Evolutionary conservation across 2,797 vertebrate genomes (phyloP), one percentile per base, ranked within the genome.

Genomic region (Leptatherina wallacei): DNA sequence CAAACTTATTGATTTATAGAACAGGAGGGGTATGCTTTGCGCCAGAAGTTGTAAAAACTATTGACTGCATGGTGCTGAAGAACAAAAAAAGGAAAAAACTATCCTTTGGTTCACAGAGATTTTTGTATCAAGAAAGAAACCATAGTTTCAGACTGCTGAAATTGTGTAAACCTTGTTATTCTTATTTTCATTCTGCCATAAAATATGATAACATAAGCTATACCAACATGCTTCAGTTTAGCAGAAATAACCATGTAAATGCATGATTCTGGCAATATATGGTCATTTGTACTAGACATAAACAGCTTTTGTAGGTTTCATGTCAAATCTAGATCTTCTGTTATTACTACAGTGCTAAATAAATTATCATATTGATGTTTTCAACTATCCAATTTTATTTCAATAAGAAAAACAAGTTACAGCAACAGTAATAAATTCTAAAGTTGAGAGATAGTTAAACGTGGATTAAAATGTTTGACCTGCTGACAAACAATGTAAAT

Each of bases 1-100:
- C 30, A 73, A 61, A 66, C 33, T n/a, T 68, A 84, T 82, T 61
- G 72, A 79, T 86, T 80, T 73, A 66, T 27, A 73, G 70, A 22
- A 66, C 16, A 78, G 66, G 51, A 58, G 24, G 20, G 72, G 52
- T 44, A n/a, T 14, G 51, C 33, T 4, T 38, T 44, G 51, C 38
- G 42, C 65, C 71, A 63, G 18, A 65, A 69, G 52, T 57, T 69
- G 38, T 67, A 42, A 33, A 54, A 81, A 75, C 61, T 69, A 79
- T 75, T 68, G 40, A 63, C 75, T 65, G n/a, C 49, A 36, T 61
- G 35, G 51, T 60, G 62, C 32, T 65, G 27, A 72, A 52, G 49
- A 67, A 74, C 44, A 75, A 71, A 77, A 52, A 66, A 69, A 70
- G 3, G 3, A 65, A 66, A 29, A 49, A 63, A 24, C 60, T 59